Evolutionary conservation across 1,140 invertebrate genomes (phyloP).

Genomic region (Dreissena rostriformis): DNA sequence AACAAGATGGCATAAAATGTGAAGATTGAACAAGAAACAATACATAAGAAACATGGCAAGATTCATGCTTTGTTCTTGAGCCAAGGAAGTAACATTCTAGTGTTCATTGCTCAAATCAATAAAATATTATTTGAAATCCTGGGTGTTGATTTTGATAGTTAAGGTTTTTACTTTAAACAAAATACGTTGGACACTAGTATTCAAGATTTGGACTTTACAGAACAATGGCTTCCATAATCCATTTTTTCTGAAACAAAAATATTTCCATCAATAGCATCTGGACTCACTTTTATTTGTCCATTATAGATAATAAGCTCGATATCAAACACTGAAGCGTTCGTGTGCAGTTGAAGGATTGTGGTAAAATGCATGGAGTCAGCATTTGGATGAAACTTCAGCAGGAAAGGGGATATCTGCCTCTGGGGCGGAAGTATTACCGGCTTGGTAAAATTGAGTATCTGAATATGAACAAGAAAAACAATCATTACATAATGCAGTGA

Average conservation of each 20-base stretch:
- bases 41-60: no score
- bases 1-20: conserved; percentile 3
- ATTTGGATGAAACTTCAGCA: conserved; percentile 84
- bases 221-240: no score
- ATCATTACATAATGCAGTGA: no score
- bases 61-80: no score
- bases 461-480: conserved; percentile 61
- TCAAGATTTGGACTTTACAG: no score
- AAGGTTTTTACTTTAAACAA: no score
- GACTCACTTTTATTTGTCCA: conserved; percentile 85
- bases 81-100: no score
- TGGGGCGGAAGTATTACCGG: conserved; percentile 85
- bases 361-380: conserved; percentile 85
- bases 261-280: neutral
- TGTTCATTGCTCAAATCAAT: neutral
- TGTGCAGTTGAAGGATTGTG: conserved; percentile 86
- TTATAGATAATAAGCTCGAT: conserved; percentile 89
- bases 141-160: no score
- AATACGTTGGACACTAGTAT: no score
- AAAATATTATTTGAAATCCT: no score
- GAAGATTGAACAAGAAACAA: no score
- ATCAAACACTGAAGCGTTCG: conserved; percentile 88
- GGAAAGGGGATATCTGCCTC: conserved; percentile 83
- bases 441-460: conserved; percentile 79
- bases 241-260: no score